Evolutionary conservation across 1,140 invertebrate genomes (phyloP).

Genomic region (Archivesica marissinica): DNA sequence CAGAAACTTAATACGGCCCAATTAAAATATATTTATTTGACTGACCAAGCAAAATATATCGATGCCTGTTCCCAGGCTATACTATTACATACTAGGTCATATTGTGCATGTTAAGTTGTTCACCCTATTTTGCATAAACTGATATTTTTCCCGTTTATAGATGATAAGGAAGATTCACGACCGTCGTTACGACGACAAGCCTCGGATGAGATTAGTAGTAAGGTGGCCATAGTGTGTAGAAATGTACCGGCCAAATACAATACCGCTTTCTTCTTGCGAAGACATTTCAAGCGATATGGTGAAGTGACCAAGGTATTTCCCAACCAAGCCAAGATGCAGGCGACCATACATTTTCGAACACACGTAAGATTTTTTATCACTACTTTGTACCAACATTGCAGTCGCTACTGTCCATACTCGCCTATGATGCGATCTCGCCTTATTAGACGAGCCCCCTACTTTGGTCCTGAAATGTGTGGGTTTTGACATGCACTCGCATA

Average conservation of each 20-base stretch:
- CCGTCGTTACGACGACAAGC: constrained; percentile 49
- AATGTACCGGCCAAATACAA: constrained; percentile 74
- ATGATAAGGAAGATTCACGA: background rate
- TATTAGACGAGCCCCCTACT: too few species aligned
- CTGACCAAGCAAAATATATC: too few species aligned
- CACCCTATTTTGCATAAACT: background rate
- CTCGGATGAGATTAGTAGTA: constrained; percentile 69
- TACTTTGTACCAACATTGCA: too few species aligned
- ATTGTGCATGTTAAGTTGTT: background rate
- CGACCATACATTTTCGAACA: constrained; percentile 77
- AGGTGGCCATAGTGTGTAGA: constrained; percentile 74
- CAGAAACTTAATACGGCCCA: too few species aligned
- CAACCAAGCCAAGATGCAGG: constrained; percentile 68
- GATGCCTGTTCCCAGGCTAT: too few species aligned
- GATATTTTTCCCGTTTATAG: background rate
- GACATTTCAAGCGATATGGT: constrained; percentile 79
- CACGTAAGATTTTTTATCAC: constrained; percentile 77
- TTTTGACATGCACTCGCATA: too few species aligned
- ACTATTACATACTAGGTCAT: background rate
- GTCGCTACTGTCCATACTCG: too few species aligned
- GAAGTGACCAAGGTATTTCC: constrained; percentile 69
- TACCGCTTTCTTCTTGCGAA: constrained; percentile 66
- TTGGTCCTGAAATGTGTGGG: too few species aligned
- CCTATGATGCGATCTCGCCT: too few species aligned
- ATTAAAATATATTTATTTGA: too few species aligned